phyloP scores from a whole-genome alignment of 2,888 invertebrate genomes.

The Drosophila flavopinicola region DNA sequence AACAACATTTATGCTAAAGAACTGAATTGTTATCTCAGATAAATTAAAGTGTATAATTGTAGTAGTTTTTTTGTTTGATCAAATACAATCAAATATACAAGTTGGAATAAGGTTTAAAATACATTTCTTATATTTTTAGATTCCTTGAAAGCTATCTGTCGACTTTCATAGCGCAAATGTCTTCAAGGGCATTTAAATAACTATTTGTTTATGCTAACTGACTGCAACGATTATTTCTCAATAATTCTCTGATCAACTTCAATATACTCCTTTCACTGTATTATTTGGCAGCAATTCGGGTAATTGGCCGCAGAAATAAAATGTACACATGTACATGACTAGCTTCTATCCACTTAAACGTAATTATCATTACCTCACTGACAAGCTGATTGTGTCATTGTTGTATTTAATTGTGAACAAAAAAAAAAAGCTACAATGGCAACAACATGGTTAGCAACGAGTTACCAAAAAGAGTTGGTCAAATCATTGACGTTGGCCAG shows the following conservation, averaged over 20 bases:
- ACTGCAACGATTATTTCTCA: background rate
- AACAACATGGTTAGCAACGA: constrained; percentile 45
- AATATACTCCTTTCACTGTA: background rate
- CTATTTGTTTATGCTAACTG: background rate
- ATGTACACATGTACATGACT: constrained; percentile 9
- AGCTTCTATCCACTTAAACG: constrained; percentile 37
- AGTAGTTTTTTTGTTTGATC: too few species aligned
- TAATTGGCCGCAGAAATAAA: constrained; percentile 21
- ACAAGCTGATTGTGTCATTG: constrained; percentile 58
- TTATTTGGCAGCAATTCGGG: constrained; percentile 11
- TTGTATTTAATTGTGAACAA: constrained; percentile 52
- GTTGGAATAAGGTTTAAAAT: too few species aligned
- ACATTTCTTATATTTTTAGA: too few species aligned
- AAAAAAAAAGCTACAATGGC: constrained; percentile 35
- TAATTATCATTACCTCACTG: constrained; percentile 61
- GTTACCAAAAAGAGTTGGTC: constrained; percentile 57
- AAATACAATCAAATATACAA: too few species aligned
- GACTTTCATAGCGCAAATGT: too few species aligned
- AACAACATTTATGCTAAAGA: constrained; percentile 3
- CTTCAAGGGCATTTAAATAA: background rate
- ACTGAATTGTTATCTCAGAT: too few species aligned
- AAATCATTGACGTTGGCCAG: constrained; percentile 30
- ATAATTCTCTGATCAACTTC: background rate
- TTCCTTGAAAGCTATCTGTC: too few species aligned
- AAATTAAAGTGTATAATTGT: too few species aligned